phyloP scores from a whole-genome alignment of 2,113 vertebrate genomes.

The Nibea coibor region DNA sequence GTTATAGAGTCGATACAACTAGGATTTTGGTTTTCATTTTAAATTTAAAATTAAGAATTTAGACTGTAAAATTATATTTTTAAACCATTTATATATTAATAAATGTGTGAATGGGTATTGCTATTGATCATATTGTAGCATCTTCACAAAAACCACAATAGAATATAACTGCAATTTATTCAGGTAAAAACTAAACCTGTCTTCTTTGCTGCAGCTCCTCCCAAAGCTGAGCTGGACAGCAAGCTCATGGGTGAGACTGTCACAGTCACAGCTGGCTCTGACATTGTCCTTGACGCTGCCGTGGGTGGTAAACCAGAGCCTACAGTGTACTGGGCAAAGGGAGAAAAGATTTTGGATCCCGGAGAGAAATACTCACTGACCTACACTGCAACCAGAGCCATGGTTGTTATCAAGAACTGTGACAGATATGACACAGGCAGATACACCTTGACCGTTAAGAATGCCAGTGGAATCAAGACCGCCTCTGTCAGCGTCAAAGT shows the following conservation, averaged over 20 bases:
- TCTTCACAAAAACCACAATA: background rate
- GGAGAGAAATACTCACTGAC: constrained; percentile 96
- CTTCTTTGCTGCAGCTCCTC: constrained; percentile 86
- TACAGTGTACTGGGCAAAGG: constrained; percentile 97
- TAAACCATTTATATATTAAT: background rate
- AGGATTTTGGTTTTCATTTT: background rate
- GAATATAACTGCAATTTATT: background rate
- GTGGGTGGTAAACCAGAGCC: constrained; percentile 98
- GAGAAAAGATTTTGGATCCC: constrained; percentile 92
- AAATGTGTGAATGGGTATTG: background rate
- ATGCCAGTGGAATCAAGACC: constrained; percentile 93
- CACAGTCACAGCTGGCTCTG: constrained; percentile 91
- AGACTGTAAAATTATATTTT: background rate
- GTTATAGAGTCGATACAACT: background rate
- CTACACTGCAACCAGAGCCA: constrained; percentile 93
- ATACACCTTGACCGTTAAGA: constrained; percentile 95
- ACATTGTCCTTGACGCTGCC: constrained; percentile 95
- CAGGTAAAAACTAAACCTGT: background rate
- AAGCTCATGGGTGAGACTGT: constrained; percentile 91
- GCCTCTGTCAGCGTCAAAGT: constrained; percentile 93
- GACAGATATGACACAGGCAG: constrained; percentile 94
- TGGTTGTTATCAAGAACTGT: constrained; percentile 96
- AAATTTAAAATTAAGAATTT: background rate
- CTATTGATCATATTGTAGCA: background rate
- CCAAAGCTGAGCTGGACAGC: constrained; percentile 94